Evolutionary conservation across 37 sponge, comb jelly and placozoan species (phyloP), one percentile per base, ranked within the genome.

Genomic region (Cliona cf. orientalis): DNA sequence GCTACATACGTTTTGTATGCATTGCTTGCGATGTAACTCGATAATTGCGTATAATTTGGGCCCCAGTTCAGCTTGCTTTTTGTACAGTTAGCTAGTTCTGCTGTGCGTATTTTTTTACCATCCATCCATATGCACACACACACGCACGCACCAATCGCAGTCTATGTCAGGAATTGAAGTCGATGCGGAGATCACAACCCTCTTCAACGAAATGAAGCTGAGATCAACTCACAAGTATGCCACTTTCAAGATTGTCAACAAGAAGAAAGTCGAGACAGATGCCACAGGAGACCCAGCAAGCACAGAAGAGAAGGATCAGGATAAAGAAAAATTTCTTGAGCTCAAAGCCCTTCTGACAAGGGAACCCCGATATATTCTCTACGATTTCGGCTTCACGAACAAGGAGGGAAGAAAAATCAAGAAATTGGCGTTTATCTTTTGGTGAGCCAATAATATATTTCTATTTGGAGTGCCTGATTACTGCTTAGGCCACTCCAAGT

Each of bases 141-240:
- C n/a, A 21, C 3, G 5, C 66, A 21, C 4, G 17, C 21, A n/a
- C n/a, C n/a, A n/a, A n/a, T n/a, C 49, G 44, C 55, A 79, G 79
- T 2, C 91, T 66, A 91, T 87, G 92, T 91, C 92, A 64, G 92
- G 92, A 0, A 78, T 91, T 49, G 92, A 82, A 26, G 62, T 87
- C 57, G 92, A 78, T 70, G 22, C 58, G 23, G 79, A 60, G 0
- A 39, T 86, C 17, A 68, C 38, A 0, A 22, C 46, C 0, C 46
- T 87, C 19, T 91, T 75, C 36, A 73, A 91, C 29, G 84, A 91
- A 0, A 79, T 91, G 61, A 91, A 91, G 43, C 12, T 75, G n/a
- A 56, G 75, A 31, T 6, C 14, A n/a, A 83, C 31, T 6, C 60
- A 91, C 84, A 91, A 91, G 59, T 91, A 36, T 28, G 75, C 68